Conservation (phyloP, 2,113 vertebrate species). For the Spilogale gracilis region DNA sequence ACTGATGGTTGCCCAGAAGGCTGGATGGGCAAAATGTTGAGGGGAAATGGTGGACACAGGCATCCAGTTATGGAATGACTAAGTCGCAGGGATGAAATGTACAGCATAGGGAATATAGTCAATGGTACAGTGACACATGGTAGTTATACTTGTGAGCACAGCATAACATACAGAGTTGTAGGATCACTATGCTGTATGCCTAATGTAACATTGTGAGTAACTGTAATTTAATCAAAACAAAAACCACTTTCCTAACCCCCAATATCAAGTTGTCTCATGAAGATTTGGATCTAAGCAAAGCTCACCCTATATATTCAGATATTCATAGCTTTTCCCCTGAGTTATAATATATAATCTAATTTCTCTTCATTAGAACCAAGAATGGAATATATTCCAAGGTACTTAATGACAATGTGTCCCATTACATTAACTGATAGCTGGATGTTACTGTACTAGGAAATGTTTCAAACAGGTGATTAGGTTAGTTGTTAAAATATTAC, state of each 20-base stretch:
- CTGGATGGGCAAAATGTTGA: not conserved
- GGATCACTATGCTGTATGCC: not conserved
- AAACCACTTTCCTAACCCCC: not conserved
- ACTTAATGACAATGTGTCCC: not conserved
- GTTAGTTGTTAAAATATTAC: constrained; percentile 5
- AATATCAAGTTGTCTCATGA: not conserved
- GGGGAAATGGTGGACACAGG: not conserved
- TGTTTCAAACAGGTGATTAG: not conserved
- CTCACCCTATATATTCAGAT: constrained; percentile 19
- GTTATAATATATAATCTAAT: not conserved
- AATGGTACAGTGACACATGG: not conserved
- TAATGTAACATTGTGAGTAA: not conserved
- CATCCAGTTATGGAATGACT: not conserved
- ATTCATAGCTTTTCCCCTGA: not conserved
- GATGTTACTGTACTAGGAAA: not conserved
- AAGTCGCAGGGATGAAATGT: not conserved
- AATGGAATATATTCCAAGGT: not conserved
- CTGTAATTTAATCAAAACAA: not conserved
- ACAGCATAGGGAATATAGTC: not conserved
- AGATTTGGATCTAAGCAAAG: constrained; percentile 21
- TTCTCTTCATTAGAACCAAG: not conserved
- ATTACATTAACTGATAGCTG: constrained; percentile 8
- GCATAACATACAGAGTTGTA: not conserved
- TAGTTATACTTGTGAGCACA: not conserved
- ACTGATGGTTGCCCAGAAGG: not conserved